Conservation (phyloP, 2,888 invertebrate genomes). For the Polydrusus cervinus region DNA sequence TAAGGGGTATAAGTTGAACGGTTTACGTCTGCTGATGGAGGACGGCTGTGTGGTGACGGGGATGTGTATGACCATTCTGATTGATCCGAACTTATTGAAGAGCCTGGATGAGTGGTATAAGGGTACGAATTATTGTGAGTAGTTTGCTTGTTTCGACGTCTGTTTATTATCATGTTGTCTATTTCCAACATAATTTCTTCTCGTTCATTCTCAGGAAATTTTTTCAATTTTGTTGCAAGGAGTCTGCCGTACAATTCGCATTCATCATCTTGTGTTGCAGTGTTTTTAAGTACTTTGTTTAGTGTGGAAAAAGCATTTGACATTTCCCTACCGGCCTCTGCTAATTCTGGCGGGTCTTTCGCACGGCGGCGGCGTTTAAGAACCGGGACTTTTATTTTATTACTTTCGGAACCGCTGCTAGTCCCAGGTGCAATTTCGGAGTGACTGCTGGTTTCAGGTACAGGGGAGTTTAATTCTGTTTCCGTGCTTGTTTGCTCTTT, state of each 20-base stretch:
- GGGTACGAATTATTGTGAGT: neutral
- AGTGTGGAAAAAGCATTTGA: constrained; percentile 5
- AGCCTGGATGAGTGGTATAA: constrained; percentile 6
- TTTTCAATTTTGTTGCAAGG: too few species aligned
- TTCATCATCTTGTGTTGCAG: neutral
- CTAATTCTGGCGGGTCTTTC: constrained; percentile 2
- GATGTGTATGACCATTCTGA: constrained; percentile 3
- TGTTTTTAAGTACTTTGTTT: neutral
- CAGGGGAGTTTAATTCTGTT: neutral
- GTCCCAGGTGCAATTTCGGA: constrained; percentile 5
- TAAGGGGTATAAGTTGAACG: constrained; percentile 1
- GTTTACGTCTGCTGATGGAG: neutral
- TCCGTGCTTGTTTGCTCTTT: constrained; percentile 2
- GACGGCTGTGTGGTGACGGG: neutral
- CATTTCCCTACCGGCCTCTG: constrained; percentile 1
- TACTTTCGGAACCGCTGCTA: neutral
- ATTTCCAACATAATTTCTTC: neutral
- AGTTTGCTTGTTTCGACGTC: constrained; percentile 1
- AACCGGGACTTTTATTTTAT: constrained; percentile 2
- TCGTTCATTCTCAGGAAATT: neutral
- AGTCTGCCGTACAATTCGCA: too few species aligned
- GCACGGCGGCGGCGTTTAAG: constrained; percentile 5
- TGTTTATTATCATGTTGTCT: constrained; percentile 8
- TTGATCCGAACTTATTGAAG: neutral
- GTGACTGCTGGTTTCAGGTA: neutral